phyloP scores from a whole-genome alignment of 2,797 vertebrate species.

The Hyperoplus immaculatus region DNA sequence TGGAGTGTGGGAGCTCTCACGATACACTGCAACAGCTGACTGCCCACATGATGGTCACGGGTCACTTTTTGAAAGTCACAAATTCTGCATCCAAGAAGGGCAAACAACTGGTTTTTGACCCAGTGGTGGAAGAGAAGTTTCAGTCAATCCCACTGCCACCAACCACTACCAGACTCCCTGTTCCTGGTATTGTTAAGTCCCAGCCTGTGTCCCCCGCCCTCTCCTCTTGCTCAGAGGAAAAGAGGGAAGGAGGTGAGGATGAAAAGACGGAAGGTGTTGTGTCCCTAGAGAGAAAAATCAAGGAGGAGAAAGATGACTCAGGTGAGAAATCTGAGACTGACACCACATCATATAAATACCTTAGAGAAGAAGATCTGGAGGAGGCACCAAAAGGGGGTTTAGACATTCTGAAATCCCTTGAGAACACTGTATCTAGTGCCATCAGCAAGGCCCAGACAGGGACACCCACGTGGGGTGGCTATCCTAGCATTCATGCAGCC shows the following conservation, averaged over 20 bases:
- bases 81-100: constrained; percentile 99
- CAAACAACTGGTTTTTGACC: constrained; percentile 96
- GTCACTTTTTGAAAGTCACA: constrained; percentile 99
- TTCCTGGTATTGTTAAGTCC: constrained; percentile 89
- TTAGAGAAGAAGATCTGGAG: constrained; percentile 97
- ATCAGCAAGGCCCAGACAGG: constrained; percentile 99
- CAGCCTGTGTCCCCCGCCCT: constrained; percentile 93
- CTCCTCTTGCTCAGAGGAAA: constrained; percentile 89
- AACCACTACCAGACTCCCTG: constrained; percentile 93
- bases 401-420: constrained; percentile 98
- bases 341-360: constrained; percentile 93
- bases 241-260: constrained; percentile 86
- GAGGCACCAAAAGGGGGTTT: constrained; percentile 95
- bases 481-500: constrained; percentile 98
- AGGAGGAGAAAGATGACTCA: constrained; percentile 94
- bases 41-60: constrained; percentile 99
- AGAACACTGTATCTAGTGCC: constrained; percentile 97
- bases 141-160: constrained; percentile 98
- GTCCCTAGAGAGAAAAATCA: constrained; percentile 90
- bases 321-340: constrained; percentile 82
- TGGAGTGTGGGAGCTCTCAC: constrained; percentile 99
- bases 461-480: constrained; percentile 98
- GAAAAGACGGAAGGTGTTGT: constrained; percentile 86
- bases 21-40: constrained; percentile 99
- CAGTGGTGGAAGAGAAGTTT: constrained; percentile 96